Evolutionary conservation across 2,888 invertebrate species (phyloP).

Genomic region (Drosophila antonietae): DNA sequence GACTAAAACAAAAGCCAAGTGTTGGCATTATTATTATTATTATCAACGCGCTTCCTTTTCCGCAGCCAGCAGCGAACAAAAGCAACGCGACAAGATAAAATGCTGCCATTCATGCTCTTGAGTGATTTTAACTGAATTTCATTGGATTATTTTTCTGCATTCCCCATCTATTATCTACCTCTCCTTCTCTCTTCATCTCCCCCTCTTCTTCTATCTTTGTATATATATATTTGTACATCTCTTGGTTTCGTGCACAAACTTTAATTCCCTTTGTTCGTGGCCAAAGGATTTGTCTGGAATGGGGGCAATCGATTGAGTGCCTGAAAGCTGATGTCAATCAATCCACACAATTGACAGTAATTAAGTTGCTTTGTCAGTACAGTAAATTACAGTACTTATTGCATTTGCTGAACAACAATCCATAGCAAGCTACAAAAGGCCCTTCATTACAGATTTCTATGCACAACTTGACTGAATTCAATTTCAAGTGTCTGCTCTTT

Average conservation of each 20-base stretch:
- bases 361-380: conserved; percentile 13
- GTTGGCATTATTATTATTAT: conserved; percentile 78
- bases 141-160: conserved; percentile 47
- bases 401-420: conserved; percentile 4
- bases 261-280: conserved; percentile 45
- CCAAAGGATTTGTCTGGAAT: conserved; percentile 11
- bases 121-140: conserved; percentile 76
- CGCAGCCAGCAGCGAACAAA: conserved; percentile 58
- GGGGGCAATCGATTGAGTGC: conserved; percentile 42
- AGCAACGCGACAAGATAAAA: conserved; percentile 67
- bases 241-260: conserved; percentile 19
- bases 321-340: conserved; percentile 40
- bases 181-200: not conserved
- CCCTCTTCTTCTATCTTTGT: too few relatives aligned
- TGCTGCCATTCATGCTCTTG: conserved; percentile 73
- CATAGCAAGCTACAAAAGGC: not conserved
- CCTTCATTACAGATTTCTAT: not conserved
- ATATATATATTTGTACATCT: conserved; percentile 16
- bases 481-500: not conserved
- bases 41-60: conserved; percentile 76
- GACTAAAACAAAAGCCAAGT: conserved; percentile 76
- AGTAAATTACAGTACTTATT: conserved; percentile 4
- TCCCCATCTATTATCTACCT: conserved; percentile 1
- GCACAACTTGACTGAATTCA: conserved; percentile 1
- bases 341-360: conserved; percentile 20